phyloP scores from a whole-genome alignment of 2,797 vertebrate species.

The Sebastes ruberrimus region DNA sequence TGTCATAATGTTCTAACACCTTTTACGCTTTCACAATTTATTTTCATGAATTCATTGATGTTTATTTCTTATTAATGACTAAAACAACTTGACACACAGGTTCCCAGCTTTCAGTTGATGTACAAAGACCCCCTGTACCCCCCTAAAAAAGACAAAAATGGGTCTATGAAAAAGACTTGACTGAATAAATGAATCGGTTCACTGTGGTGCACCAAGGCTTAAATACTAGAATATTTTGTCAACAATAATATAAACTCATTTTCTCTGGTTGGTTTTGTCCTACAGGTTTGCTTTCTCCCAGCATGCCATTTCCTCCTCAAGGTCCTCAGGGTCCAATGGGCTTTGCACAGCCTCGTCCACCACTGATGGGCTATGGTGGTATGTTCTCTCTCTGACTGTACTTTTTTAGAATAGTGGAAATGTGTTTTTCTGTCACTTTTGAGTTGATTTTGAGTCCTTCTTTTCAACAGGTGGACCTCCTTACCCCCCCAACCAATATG shows the following conservation, averaged over 20 bases:
- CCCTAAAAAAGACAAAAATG: neutral
- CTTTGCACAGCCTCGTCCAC: constrained; percentile 91
- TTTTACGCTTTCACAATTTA: neutral
- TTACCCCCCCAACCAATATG: constrained; percentile 90
- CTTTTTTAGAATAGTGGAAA: neutral
- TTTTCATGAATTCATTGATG: too few relatives aligned
- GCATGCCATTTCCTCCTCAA: constrained; percentile 90
- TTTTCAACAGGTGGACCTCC: constrained; percentile 82
- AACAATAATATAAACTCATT: neutral
- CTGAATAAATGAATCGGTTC: neutral
- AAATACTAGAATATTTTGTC: neutral
- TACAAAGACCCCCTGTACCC: neutral
- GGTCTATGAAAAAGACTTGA: neutral
- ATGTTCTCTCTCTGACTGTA: constrained; percentile 1
- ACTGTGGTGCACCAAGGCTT: neutral
- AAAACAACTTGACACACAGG: too few relatives aligned
- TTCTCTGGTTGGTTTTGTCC: neutral
- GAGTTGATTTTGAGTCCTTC: neutral
- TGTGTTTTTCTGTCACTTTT: neutral
- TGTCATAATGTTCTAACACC: neutral
- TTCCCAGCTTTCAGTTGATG: neutral
- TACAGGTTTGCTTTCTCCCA: constrained; percentile 86
- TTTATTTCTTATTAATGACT: too few relatives aligned
- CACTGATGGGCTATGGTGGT: constrained; percentile 92
- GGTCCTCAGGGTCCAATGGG: constrained; percentile 89